These are phyloP conservation scores for Platysteira castanea DNA, from an alignment of 2,113 vertebrate species.

Conservation along the genomic window DNA sequence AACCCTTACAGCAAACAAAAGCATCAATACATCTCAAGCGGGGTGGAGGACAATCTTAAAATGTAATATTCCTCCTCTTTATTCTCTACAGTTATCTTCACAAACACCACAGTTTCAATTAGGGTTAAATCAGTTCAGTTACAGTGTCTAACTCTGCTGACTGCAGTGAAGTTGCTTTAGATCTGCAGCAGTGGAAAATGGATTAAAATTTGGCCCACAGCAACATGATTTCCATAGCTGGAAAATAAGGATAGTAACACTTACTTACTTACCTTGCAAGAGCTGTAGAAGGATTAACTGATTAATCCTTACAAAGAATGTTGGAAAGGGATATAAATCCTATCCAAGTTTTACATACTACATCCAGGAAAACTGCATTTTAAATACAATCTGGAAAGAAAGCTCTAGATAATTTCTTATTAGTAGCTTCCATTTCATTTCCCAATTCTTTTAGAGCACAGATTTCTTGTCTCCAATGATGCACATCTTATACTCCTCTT, in stretches of 20 bases:
- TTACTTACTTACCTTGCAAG: slow-evolving; percentile 34
- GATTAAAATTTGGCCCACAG: slow-evolving; percentile 37
- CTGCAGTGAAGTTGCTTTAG: slow-evolving; percentile 8
- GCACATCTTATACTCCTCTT: neutral
- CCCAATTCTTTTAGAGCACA: neutral
- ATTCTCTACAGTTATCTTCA: neutral
- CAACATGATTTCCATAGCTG: neutral
- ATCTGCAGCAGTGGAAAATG: slow-evolving; percentile 29
- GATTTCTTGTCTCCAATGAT: neutral
- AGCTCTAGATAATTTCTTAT: neutral
- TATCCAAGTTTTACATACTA: neutral
- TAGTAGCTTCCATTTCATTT: neutral
- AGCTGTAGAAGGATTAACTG: slow-evolving; percentile 43
- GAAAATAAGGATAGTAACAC: slow-evolving; percentile 45
- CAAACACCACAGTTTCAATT: neutral
- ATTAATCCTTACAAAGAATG: slow-evolving; percentile 49
- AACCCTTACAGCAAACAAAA: neutral
- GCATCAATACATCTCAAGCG: neutral
- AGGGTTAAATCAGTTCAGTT: slow-evolving; percentile 30
- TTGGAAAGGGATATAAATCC: neutral
- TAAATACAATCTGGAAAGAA: slow-evolving; percentile 16
- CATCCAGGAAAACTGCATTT: neutral
- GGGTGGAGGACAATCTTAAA: neutral
- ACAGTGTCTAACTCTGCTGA: neutral
- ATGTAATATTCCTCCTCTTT: neutral